Percentiles rank a stretch among this genome's conserved stretches.
phyloP scores from a whole-genome alignment of 2,888 invertebrate species.

The Parelbella ahira region DNA sequence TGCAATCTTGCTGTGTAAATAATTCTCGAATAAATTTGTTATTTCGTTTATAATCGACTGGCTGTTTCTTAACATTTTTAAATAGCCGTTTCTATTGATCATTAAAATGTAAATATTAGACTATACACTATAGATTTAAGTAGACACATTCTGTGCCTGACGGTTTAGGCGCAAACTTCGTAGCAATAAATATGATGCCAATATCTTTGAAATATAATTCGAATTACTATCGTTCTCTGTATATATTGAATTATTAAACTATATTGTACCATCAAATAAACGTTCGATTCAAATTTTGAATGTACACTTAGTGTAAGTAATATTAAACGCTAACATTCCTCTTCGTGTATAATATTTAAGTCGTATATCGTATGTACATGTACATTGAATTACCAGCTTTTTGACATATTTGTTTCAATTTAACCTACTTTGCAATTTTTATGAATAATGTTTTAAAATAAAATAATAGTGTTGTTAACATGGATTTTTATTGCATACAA shows the following conservation, averaged over 20 bases:
- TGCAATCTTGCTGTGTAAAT: conserved; percentile 74
- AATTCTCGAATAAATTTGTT: conserved; percentile 74
- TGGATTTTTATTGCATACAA: too few relatives aligned
- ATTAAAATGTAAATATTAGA: conserved; percentile 74
- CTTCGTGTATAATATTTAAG: conserved; percentile 39
- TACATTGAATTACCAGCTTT: background rate
- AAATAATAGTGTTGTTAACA: too few relatives aligned
- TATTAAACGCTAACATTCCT: conserved; percentile 77
- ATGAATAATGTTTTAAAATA: background rate
- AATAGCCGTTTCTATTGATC: conserved; percentile 61
- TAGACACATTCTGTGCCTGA: conserved; percentile 76
- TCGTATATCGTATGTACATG: conserved; percentile 11
- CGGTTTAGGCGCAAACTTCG: conserved; percentile 60
- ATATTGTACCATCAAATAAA: conserved; percentile 50
- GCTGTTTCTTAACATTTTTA: conserved; percentile 50
- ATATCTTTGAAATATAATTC: conserved; percentile 63
- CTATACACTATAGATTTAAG: conserved; percentile 60
- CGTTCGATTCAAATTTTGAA: conserved; percentile 54
- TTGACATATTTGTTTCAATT: too few relatives aligned
- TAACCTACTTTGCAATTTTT: conserved; percentile 1
- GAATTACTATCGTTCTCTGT: conserved; percentile 60
- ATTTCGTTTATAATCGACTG: conserved; percentile 69
- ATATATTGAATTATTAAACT: conserved; percentile 66
- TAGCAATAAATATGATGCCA: conserved; percentile 78
- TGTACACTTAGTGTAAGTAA: conserved; percentile 57